Evolutionary conservation across 2,797 vertebrate species (phyloP), one percentile per base, ranked within the genome.

Genomic region (Acrossocheilus wenchowensis): DNA sequence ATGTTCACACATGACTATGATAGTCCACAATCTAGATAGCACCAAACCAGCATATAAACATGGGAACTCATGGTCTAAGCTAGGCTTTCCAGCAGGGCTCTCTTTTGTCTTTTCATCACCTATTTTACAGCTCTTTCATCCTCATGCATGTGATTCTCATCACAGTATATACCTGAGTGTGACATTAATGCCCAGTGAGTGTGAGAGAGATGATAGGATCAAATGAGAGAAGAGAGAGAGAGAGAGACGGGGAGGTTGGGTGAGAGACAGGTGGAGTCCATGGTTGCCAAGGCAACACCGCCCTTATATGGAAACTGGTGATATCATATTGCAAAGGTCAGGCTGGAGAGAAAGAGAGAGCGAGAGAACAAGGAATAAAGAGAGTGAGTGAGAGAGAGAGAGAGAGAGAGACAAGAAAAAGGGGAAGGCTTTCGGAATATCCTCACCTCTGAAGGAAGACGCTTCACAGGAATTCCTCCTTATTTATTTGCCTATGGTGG

Each of bases 261-360:
- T 81, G 87, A 93, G 90, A 95, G 95, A 95, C 97, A 97, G 96
- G 96, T 97, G 96, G 97, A 97, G 97, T 97, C 96, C 92, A 72
- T 81, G 92, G 97, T 98, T 96, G 94, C 96, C 95, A 89, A 92
- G 93, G 95, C 89, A 96, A 97, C 97, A 89, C 81, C 92, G 92
- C 88, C 95, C 94, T 91, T 95, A 94, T 94, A 94, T 92, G 93
- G 94, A 92, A 90, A 91, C 79, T 81, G 82, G 91, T 92, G 92
- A 91, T 95, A 95, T 96, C 92, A 86, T 92, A 89, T 95, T 95
- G 95, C 95, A 96, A 95, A 96, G 96, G 96, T 96, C 96, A 95
- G 94, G 84, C 88, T 93, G 87, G 89, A 91, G 84, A 89, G 89
- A 91, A 88, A 71, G 85, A 87, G 71, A 90, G 87, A 89, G 73